Conservation (phyloP, 2,888 invertebrate genomes). For the Limnephilus lunatus region DNA sequence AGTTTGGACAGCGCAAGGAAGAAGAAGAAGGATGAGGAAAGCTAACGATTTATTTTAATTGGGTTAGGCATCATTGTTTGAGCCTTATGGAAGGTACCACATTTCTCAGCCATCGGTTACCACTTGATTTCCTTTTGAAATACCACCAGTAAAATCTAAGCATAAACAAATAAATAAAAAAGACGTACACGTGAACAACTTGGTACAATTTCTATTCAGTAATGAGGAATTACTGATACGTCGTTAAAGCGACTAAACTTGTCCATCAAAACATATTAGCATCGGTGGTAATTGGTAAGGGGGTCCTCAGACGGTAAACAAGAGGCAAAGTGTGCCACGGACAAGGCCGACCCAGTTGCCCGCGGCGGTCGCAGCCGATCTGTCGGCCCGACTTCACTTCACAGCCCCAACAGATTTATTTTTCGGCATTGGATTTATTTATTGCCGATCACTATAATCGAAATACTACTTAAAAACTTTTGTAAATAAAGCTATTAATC, state of each 20-base stretch:
- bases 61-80: background rate
- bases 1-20: too few relatives aligned
- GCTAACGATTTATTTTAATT: background rate
- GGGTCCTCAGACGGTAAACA: constrained; percentile 62
- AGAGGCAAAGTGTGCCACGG: constrained; percentile 66
- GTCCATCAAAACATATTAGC: constrained; percentile 68
- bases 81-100: background rate
- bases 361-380: constrained; percentile 66
- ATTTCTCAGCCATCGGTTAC: background rate
- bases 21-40: background rate
- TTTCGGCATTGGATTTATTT: background rate
- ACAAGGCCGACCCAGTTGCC: constrained; percentile 67
- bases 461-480: background rate
- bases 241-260: constrained; percentile 67
- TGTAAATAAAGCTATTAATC: background rate
- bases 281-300: constrained; percentile 66
- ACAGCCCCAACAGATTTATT: background rate
- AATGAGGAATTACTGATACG: background rate
- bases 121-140: background rate
- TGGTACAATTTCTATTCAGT: background rate
- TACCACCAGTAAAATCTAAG: background rate
- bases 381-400: constrained; percentile 37
- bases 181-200: background rate
- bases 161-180: background rate
- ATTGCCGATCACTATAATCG: background rate